Evolutionary conservation across 2,888 invertebrate genomes (phyloP).

Genomic region (Pemphredon lugubris): DNA sequence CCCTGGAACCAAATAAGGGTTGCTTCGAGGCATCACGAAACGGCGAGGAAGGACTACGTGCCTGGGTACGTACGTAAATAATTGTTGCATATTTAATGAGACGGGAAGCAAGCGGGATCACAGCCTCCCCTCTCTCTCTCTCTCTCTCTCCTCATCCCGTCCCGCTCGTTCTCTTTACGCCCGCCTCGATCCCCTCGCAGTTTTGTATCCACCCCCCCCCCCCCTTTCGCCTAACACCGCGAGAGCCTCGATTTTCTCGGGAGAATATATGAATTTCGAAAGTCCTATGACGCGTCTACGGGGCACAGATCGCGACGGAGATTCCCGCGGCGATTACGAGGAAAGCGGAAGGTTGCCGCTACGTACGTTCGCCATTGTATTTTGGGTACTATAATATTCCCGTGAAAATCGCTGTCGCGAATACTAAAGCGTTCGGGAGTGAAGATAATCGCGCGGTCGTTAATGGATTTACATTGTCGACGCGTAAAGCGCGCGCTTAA

Average conservation of each 20-base stretch:
- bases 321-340: background rate
- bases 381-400: background rate
- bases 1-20: conserved; percentile 49
- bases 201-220: too few relatives aligned
- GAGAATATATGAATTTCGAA: conserved; percentile 28
- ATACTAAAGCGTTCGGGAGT: background rate
- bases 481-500: too few relatives aligned
- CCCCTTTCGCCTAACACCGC: background rate
- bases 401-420: background rate
- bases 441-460: too few relatives aligned
- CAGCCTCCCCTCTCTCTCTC: conserved; percentile 17
- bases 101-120: conserved; percentile 50
- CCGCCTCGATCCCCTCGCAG: too few relatives aligned
- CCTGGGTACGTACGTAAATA: conserved; percentile 61
- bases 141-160: background rate
- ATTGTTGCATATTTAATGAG: conserved; percentile 71
- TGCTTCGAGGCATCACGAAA: conserved; percentile 47
- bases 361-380: background rate
- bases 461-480: too few relatives aligned
- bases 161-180: too few relatives aligned
- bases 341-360: background rate
- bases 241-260: conserved; percentile 19
- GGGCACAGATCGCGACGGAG: background rate
- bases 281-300: conserved; percentile 1
- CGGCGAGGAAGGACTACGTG: conserved; percentile 44